Conservation (phyloP, 2,797 vertebrate genomes). For the Prionace glauca region DNA sequence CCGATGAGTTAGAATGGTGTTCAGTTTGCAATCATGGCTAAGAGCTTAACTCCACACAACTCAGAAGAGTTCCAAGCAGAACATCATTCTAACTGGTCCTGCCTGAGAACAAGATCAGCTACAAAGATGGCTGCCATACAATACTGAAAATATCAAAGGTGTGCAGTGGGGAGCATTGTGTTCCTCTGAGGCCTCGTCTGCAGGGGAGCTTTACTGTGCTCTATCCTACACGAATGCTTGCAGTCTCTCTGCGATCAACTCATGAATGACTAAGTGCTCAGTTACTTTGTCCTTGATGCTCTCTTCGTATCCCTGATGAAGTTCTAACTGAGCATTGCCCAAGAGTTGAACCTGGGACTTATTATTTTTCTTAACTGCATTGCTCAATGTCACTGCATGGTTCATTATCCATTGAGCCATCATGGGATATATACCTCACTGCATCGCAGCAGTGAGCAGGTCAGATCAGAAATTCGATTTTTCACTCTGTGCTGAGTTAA, state of each 20-base stretch:
- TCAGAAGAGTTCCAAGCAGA: not conserved
- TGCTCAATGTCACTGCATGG: not conserved
- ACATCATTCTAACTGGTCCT: not conserved
- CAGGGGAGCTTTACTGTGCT: not conserved
- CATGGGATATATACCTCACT: not conserved
- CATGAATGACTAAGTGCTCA: not conserved
- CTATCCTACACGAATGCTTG: not conserved
- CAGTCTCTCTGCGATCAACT: not conserved
- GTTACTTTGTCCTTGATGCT: not conserved
- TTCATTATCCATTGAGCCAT: not conserved
- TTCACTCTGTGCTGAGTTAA: not conserved
- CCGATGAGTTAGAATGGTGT: not conserved
- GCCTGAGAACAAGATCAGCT: not conserved
- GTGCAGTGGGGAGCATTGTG: not conserved
- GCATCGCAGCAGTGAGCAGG: not conserved
- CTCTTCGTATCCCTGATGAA: not conserved
- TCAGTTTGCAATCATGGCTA: not conserved
- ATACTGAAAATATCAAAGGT: not conserved
- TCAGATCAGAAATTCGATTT: not conserved
- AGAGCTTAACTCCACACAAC: not conserved
- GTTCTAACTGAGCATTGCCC: not conserved
- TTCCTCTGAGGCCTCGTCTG: not conserved
- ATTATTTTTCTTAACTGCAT: not conserved
- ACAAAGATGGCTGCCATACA: not conserved
- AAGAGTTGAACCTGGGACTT: not conserved